phyloP scores from a whole-genome alignment of 2,888 invertebrate genomes.

The Formica aserva region DNA sequence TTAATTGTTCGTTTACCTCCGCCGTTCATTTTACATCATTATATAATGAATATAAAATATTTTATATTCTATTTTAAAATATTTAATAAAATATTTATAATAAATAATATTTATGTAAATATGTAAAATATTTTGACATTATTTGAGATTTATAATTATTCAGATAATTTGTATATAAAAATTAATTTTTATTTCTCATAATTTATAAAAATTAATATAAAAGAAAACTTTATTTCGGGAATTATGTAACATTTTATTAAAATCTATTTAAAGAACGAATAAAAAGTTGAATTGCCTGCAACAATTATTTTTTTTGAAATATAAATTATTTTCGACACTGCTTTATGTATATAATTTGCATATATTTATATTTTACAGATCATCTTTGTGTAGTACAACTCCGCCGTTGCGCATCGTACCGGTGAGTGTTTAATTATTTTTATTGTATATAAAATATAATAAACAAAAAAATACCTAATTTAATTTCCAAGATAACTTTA shows the following conservation, averaged over 20 bases:
- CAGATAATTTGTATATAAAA: background rate
- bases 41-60: background rate
- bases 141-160: background rate
- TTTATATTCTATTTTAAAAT: background rate
- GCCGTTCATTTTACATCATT: background rate
- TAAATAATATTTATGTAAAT: background rate
- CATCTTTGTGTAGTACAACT: background rate
- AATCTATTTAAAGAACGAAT: background rate
- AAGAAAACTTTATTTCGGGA: background rate
- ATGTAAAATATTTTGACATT: background rate
- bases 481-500: background rate
- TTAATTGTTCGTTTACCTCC: background rate
- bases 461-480: background rate
- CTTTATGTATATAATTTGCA: background rate
- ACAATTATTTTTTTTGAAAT: background rate
- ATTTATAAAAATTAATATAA: background rate
- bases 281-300: background rate
- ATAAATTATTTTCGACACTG: background rate
- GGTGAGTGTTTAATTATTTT: background rate
- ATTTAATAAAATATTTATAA: background rate
- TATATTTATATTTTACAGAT: slow-evolving; percentile 1
- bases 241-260: background rate
- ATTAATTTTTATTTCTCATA: background rate
- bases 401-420: background rate
- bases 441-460: background rate